A percentile compares a stretch with the other conserved stretches of the same genome.
These are phyloP conservation scores for Benthosema pterotum DNA, from an alignment of 2,797 vertebrate genomes.

Conservation along the genomic window DNA sequence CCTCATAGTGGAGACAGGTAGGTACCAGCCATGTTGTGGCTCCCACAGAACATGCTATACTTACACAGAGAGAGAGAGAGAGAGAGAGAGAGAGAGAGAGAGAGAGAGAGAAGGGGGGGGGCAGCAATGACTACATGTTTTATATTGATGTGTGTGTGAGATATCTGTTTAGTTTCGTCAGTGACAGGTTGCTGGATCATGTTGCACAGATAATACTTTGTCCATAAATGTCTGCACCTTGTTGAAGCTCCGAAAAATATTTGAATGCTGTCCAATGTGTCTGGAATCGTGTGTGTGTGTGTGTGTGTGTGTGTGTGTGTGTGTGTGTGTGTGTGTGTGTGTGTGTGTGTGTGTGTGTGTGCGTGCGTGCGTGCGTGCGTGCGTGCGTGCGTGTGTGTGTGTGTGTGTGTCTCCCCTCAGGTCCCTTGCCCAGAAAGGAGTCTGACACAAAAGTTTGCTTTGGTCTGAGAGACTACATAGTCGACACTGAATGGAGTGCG, in stretches of 20 bases:
- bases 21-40: slow-evolving; percentile 66
- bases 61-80: background rate
- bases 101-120: too few species aligned
- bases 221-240: too few species aligned
- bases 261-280: too few species aligned
- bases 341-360: background rate
- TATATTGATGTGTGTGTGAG: background rate
- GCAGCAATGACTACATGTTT: background rate
- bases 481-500: slow-evolving; percentile 80
- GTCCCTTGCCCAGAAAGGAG: slow-evolving; percentile 69
- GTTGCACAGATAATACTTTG: too few species aligned
- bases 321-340: too few species aligned
- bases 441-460: slow-evolving; percentile 77
- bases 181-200: background rate
- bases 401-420: slow-evolving; percentile 59
- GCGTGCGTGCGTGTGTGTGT: background rate
- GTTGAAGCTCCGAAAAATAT: too few species aligned
- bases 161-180: background rate
- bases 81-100: too few species aligned
- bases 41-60: background rate
- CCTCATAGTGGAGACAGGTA: slow-evolving; percentile 80
- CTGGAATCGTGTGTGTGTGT: too few species aligned
- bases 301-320: background rate
- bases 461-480: slow-evolving; percentile 66
- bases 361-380: too few species aligned